phyloP scores from a whole-genome alignment of 2,113 vertebrate genomes.

The Rhagologus leucostigma region DNA sequence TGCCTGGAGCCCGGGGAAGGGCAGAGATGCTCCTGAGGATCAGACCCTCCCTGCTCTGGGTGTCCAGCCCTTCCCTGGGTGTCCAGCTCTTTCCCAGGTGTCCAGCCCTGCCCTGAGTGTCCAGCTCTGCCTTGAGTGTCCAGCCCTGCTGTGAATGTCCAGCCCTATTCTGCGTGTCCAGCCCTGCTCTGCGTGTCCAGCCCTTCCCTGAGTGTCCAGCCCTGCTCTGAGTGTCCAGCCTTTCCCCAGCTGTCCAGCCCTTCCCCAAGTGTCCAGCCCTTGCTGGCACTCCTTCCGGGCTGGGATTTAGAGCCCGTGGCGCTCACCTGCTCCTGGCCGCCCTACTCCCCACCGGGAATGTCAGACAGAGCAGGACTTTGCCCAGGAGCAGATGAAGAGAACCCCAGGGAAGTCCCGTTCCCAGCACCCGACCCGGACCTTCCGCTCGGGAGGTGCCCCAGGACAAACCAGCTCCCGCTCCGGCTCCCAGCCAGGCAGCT shows the following conservation, averaged over 20 bases:
- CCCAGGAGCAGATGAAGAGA: background rate
- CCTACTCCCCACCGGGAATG: background rate
- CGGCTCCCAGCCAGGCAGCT: background rate
- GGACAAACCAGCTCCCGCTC: background rate
- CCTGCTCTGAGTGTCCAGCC: rapidly evolving
- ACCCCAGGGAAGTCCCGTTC: background rate
- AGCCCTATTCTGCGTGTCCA: rapidly evolving
- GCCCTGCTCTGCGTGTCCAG: rapidly evolving
- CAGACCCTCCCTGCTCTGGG: background rate
- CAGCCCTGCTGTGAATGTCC: rapidly evolving
- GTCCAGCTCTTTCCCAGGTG: rapidly evolving
- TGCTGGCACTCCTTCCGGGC: background rate
- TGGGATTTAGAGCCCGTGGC: rapidly evolving
- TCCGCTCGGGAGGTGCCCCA: background rate
- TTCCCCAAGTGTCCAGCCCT: rapidly evolving
- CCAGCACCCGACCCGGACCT: background rate
- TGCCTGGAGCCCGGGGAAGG: background rate
- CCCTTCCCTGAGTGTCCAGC: rapidly evolving
- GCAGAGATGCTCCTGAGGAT: background rate
- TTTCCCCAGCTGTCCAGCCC: too few relatives aligned
- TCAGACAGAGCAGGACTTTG: background rate
- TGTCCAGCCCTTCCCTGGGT: background rate
- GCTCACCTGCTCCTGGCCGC: background rate
- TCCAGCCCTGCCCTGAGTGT: background rate
- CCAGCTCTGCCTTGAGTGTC: background rate